phyloP scores from a whole-genome alignment of 2,888 invertebrate genomes.

The Sepiola atlantica region DNA sequence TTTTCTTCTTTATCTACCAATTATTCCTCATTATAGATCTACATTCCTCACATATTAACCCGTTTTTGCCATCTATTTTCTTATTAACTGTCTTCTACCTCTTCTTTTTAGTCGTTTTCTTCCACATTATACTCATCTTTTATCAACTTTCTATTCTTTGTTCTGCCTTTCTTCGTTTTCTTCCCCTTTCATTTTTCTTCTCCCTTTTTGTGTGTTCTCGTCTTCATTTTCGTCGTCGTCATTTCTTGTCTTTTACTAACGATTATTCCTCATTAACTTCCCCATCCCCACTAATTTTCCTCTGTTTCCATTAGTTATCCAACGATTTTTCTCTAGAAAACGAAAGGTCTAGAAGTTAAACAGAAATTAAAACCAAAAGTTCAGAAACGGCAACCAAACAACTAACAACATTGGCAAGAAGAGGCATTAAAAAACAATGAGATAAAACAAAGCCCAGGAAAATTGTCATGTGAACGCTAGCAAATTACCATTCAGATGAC shows the following conservation, averaged over 20 bases:
- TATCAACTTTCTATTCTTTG: too few relatives aligned
- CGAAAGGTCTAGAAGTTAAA: background rate
- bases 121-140: too few relatives aligned
- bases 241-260: background rate
- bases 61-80: too few relatives aligned
- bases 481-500: background rate
- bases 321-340: background rate
- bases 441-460: conserved; percentile 32
- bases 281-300: background rate
- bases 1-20: background rate
- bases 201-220: too few relatives aligned
- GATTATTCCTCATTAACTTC: background rate
- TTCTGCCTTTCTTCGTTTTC: background rate
- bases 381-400: background rate
- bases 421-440: background rate
- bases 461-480: background rate
- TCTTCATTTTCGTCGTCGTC: too few relatives aligned
- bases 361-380: background rate
- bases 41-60: too few relatives aligned
- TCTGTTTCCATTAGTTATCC: background rate
- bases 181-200: too few relatives aligned
- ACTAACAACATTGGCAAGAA: background rate
- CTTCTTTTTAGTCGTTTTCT: too few relatives aligned
- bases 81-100: too few relatives aligned
- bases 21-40: too few relatives aligned